Evolutionary conservation across 2,888 invertebrate species (phyloP), one percentile per base, ranked within the genome.

Genomic region (Netelia melanura): DNA sequence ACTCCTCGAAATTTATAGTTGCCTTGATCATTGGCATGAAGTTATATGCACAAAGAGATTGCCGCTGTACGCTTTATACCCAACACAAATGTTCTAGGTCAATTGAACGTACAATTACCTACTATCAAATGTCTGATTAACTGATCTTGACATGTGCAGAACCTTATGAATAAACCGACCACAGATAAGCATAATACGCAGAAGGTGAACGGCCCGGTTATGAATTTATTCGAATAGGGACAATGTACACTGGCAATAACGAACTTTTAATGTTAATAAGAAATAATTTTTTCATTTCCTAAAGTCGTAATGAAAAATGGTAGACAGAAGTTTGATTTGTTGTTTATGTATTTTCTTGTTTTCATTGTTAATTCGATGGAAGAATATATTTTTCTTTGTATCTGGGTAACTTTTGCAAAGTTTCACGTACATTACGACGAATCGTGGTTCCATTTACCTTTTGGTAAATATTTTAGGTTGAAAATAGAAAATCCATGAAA

Each of bases 71-170:
- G 44, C 25, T 56, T 17, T 56, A 71, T n/a, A 48, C 5, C 48
- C 21, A 56, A 52, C 38, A 30, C 23, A 64, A 62, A 84, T 54
- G 67, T 68, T 81, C 2, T 68, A 5, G 62, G 72, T 67, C 84
- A 77, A 84, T 77, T 81, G 72, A 67, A n/a, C 23, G 64, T 54
- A 58, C 72, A 56, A 81, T 81, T 76, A 71, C 58, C 23, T 58
- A 43, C 65, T 77, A 58, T 48, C 48, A 71, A 43, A 71, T 68
- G 72, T 72, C 65, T 17, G 61, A 80, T 72, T 81, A 44, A 76
- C 72, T 77, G 44, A 65, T 71, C 43, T 54, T 68, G 54, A 43
- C n/a, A 67, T 14, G 3, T 61, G 10, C n/a, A 6, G n/a, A 9
- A 3, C 58, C 23, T 8, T 58, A 17, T 23, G 70, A 71, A 68